Base-by-base conservation (phyloP, 2,113 vertebrate species). In the Azemiops feae region DNA sequence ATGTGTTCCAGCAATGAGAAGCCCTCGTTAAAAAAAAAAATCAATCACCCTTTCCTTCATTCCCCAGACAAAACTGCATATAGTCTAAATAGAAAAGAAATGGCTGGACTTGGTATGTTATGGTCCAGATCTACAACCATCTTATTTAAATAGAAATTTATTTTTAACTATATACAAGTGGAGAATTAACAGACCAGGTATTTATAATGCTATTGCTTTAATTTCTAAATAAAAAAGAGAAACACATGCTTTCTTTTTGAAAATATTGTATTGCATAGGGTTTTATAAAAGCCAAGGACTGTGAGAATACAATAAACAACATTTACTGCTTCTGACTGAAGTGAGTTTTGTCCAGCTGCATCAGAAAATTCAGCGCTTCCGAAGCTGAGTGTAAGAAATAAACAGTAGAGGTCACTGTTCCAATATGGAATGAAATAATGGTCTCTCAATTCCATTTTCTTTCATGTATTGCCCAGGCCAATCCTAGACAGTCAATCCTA, bases 331-430 rank as follows among this genome's bases (percentile, higher is more conserved):
- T 6, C 12, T 39, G 43, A 53, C 2, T 0, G 0, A 86, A 86
- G 4, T 1, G 0, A 7, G 0, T 1, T 0, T 4, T 34, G 22
- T 34, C 1, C 54, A 9, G 1, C 6, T 11, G 34, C 0, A 0
- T 11, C 34, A 6, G 5, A 0, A 69, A 57, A 91, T 0, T 27
- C 1, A 0, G 23, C 60, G 25, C 18, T 89, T 60, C 20, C 1
- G 7, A n/a, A 94, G 43, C 57, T 55, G 43, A 91, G 87, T 91
- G 6, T 88, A 9, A 16, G 87, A 81, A 58, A 23, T 0, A 85
- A 93, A 90, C 97, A 96, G 96, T 95, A 98, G 97, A 97, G 97
- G 97, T 97, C 96, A 93, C 96, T 96, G 92, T 93, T 16, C 86
- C 60, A 94, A 96, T 95, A 92, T 90, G 5, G 86, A 85, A 91